Conservation (phyloP, 2,888 invertebrate genomes). For the Acrocera orbiculus region DNA sequence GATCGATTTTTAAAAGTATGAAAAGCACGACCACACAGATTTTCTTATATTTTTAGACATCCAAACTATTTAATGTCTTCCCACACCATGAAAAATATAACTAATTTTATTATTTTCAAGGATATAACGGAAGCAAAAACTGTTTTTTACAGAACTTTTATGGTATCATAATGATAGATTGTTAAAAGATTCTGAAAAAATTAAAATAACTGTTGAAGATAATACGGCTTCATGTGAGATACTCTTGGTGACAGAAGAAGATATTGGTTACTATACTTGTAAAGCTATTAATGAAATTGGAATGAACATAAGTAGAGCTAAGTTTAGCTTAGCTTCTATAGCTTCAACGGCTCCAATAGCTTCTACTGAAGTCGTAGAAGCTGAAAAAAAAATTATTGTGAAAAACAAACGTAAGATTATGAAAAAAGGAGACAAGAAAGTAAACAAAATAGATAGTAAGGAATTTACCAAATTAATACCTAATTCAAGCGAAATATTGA, state of each 20-base stretch:
- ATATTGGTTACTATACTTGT: slow-evolving; percentile 63
- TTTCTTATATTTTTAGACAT: too few relatives aligned
- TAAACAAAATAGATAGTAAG: slow-evolving; percentile 20
- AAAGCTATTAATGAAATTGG: slow-evolving; percentile 77
- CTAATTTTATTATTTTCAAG: too few relatives aligned
- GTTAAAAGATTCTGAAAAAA: slow-evolving; percentile 52
- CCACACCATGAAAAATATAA: too few relatives aligned
- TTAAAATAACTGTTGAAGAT: slow-evolving; percentile 52
- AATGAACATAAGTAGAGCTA: slow-evolving; percentile 59
- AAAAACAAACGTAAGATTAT: slow-evolving; percentile 27
- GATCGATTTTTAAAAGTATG: background rate
- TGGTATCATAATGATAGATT: slow-evolving; percentile 76
- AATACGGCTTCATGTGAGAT: slow-evolving; percentile 55
- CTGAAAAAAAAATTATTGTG: slow-evolving; percentile 26
- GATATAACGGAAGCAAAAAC: too few relatives aligned
- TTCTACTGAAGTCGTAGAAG: too few relatives aligned
- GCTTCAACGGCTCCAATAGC: slow-evolving; percentile 32
- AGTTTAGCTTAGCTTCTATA: slow-evolving; percentile 46
- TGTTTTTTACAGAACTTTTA: slow-evolving; percentile 50
- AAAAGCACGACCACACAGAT: too few relatives aligned
- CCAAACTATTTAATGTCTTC: too few relatives aligned
- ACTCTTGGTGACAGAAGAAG: slow-evolving; percentile 40
- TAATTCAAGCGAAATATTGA: slow-evolving; percentile 9
- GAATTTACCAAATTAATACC: slow-evolving; percentile 21
- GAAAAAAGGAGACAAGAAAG: slow-evolving; percentile 24